Evolutionary conservation across 2,888 invertebrate species (phyloP).

Genomic region (Acanthococcus lagerstroemiae): DNA sequence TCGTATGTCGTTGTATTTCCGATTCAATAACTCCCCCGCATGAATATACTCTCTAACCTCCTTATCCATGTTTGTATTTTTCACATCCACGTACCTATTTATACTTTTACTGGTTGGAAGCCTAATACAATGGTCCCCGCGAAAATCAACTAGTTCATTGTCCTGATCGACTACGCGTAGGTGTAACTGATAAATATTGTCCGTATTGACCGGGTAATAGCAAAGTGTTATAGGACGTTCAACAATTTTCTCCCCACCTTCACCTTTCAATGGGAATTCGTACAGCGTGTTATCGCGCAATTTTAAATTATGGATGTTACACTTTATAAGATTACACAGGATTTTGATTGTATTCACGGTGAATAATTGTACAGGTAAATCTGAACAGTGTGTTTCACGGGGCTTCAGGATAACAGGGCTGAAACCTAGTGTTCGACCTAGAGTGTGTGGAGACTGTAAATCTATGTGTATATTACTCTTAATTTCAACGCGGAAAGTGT

Average conservation of each 20-base stretch:
- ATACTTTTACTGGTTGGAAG: too few relatives aligned
- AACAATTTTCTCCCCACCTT: neutral
- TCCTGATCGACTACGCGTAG: constrained; percentile 4
- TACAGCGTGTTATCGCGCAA: neutral
- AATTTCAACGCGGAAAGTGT: neutral
- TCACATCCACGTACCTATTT: neutral
- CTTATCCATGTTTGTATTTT: too few relatives aligned
- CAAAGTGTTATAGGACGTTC: neutral
- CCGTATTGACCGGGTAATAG: neutral
- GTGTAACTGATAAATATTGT: neutral
- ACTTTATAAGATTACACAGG: neutral
- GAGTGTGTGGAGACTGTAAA: neutral
- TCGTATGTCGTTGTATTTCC: too few relatives aligned
- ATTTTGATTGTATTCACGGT: neutral
- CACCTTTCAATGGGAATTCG: neutral
- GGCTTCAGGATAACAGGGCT: neutral
- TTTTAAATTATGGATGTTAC: neutral
- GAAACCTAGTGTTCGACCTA: neutral
- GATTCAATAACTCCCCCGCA: too few relatives aligned
- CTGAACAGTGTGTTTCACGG: neutral
- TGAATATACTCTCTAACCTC: too few relatives aligned
- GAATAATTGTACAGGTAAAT: neutral
- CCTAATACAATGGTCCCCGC: neutral
- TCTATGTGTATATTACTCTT: neutral
- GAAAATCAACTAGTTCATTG: constrained; percentile 1